Conservation (phyloP, 2,797 vertebrate species). For the Triplophysa bombifrons region DNA sequence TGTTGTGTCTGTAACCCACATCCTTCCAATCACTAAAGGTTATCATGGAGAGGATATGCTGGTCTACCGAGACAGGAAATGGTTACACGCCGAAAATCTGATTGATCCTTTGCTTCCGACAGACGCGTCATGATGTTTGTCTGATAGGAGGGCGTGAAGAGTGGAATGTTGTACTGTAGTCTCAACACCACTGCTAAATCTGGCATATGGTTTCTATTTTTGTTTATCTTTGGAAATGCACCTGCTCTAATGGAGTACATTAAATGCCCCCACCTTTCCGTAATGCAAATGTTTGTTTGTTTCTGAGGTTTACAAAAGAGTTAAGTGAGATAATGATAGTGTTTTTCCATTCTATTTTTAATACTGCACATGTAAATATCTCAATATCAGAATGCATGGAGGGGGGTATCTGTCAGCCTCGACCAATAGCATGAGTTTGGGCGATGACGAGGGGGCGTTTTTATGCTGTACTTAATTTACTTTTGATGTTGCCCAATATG, state of each 20-base stretch:
- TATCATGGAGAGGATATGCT: conserved; percentile 62
- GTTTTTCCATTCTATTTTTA: not conserved
- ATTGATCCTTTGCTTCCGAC: conserved; percentile 55
- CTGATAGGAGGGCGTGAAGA: conserved; percentile 38
- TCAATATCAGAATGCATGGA: not conserved
- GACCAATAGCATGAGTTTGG: no score
- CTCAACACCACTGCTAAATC: conserved; percentile 27
- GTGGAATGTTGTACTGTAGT: conserved; percentile 56
- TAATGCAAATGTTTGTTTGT: conserved; percentile 31
- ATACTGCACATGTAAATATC: not conserved
- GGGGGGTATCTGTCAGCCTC: no score
- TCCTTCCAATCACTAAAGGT: conserved; percentile 62
- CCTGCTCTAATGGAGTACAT: conserved; percentile 42
- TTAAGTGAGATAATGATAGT: not conserved
- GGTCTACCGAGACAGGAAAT: conserved; percentile 65
- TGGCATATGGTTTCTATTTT: conserved; percentile 20
- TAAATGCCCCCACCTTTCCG: conserved; percentile 22
- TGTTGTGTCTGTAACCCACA: conserved; percentile 65
- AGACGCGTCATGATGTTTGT: conserved; percentile 19
- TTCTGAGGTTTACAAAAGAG: not conserved
- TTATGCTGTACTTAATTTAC: no score
- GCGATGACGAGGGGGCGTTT: no score
- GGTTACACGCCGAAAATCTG: conserved; percentile 63
- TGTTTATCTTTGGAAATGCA: conserved; percentile 47
- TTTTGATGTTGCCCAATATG: no score